Base-by-base conservation (phyloP, 2,113 vertebrate genomes). In the Prunella himalayana region DNA sequence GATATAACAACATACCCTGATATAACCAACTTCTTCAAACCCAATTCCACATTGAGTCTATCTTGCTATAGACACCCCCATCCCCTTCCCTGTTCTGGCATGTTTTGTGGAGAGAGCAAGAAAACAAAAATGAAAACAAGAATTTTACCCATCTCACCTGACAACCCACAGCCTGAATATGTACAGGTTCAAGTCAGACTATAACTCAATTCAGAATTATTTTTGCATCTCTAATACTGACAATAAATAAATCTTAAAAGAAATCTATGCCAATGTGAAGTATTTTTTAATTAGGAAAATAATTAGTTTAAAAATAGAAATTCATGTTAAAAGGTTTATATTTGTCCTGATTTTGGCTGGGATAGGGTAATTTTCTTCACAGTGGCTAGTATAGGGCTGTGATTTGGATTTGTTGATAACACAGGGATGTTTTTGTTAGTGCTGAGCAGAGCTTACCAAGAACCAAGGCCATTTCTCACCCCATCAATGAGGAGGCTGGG, bases 401-500 rank as follows among this genome's bases (percentile, higher is more conserved):
- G 41, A 8, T 85, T 35, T 47, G n/a, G n/a, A 60, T 23, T 60
- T 47, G 39, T 3, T 79, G 39, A n/a, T 47, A 73, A 33, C 35
- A 28, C 22, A 47, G 12, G 22, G n/a, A 60, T 53, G 17, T 16
- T 73, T 60, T 47, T 17, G 15, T 41, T 47, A 42, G 8, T 54
- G 41, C 30, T 49, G 18, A 47, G 75, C 41, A 73, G 39, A 33
- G 17, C 30, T 33, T 23, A n/a, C 27, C 16, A 57, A 33, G 13
- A 15, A 9, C 19, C 24, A 19, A 51, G 39, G 14, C 7, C 18
- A 11, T 20, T 72, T 41, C 45, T 28, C 66, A 53, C 4, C 28
- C 20, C 30, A 47, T 5, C 25, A 69, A 4, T 0, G 4, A 51
- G 8, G 6, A 25, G 11, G 39, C 45, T 31, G n/a, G 24, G 16